phyloP scores from a whole-genome alignment of 2,113 vertebrate genomes.

The Mesocricetus auratus region DNA sequence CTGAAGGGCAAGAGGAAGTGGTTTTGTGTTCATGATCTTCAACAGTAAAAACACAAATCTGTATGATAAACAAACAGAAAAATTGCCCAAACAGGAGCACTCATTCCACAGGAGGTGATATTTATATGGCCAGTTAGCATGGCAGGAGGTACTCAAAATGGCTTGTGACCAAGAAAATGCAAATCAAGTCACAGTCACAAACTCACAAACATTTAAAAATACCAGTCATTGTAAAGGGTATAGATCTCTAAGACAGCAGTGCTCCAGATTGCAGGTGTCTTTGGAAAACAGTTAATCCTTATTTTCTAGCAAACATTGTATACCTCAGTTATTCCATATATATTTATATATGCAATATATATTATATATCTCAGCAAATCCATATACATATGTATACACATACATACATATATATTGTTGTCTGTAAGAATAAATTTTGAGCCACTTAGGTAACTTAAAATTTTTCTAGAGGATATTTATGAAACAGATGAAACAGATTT shows the following conservation, averaged over 20 bases:
- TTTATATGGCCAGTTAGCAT: not conserved
- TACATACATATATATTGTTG: not conserved
- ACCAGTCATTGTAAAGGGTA: not conserved
- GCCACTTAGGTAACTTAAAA: not conserved
- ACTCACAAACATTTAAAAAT: not conserved
- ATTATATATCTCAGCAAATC: not conserved
- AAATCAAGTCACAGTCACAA: not conserved
- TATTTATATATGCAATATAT: not conserved
- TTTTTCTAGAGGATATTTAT: slow-evolving; percentile 31
- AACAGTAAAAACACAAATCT: not conserved
- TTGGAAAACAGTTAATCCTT: slow-evolving; percentile 22
- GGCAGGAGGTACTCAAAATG: not conserved
- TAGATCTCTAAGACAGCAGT: not conserved
- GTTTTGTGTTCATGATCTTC: not conserved
- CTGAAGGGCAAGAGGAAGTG: not conserved
- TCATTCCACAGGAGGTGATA: not conserved
- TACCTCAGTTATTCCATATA: not conserved
- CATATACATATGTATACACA: not conserved
- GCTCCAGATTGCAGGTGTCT: not conserved
- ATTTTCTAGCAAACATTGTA: slow-evolving; percentile 37
- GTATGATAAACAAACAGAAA: slow-evolving; percentile 15
- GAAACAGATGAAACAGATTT: slow-evolving; percentile 49
- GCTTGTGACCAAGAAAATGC: slow-evolving; percentile 10
- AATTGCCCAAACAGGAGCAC: not conserved
- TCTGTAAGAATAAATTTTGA: slow-evolving; percentile 16